Evolutionary conservation across 2,113 vertebrate genomes (phyloP), one percentile per base, ranked within the genome.

Genomic region (Phalacrocorax carbo): DNA sequence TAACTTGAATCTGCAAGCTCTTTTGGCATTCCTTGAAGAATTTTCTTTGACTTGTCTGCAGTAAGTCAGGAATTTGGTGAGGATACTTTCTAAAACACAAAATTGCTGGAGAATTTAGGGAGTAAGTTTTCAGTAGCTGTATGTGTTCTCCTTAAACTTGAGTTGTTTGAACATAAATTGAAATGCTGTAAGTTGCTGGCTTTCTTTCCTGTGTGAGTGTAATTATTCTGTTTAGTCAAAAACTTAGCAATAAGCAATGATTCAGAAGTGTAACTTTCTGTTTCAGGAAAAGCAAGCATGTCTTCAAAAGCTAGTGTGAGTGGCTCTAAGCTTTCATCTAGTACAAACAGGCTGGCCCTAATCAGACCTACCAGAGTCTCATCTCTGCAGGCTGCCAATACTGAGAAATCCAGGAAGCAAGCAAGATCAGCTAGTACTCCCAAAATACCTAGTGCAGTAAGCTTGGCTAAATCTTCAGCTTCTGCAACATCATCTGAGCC

Each of bases 301-400:
- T 61, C 71, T 64, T 68, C 88, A 36, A 98, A 98, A 90, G 54
- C 94, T 13, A 94, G 95, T 14, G 55, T 98, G 30, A 98, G 93
- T 65, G 42, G 93, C 68, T 96, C 98, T 60, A 95, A 75, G 72
- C 79, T 93, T 48, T 93, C 89, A 38, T 65, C 97, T 15, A 66
- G 80, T 29, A 70, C 84, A 55, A 93, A 78, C 55, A 96, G 76
- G 55, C 75, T 52, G 46, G 93, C 96, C 82, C 76, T 97, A 26
- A 62, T 15, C 21, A 97, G 88, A 81, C 93, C 96, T 51, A 14
- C 87, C 17, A 18, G 73, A 9, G 70, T 78, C 40, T 58, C 96
- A 30, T 88, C 96, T 78, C 58, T 95, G 86, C 96, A 90, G 55
- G 15, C 58, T 73, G 23, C 81, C 60, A 88, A 93, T n/a, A 15